These are phyloP conservation scores for Thomomys bottae DNA, from an alignment of 2,113 vertebrate genomes.

Conservation along the genomic window DNA sequence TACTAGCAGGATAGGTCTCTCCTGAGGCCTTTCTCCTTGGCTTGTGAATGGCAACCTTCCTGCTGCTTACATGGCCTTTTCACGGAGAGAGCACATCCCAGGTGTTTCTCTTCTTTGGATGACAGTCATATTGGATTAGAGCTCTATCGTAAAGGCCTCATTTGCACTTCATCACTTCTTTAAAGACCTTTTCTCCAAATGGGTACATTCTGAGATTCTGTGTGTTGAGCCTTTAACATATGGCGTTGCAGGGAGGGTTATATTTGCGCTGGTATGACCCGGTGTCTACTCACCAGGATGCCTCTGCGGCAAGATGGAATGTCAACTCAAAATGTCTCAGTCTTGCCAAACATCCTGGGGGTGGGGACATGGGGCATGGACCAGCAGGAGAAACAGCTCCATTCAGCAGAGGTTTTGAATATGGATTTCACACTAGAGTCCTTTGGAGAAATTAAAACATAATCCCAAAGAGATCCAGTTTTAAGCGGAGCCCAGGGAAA, in stretches of 20 bases:
- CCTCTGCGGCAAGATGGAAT: neutral
- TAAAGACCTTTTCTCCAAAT: neutral
- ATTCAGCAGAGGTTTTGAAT: neutral
- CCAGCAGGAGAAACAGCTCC: neutral
- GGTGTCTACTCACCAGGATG: neutral
- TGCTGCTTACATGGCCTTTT: neutral
- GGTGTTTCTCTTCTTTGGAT: neutral
- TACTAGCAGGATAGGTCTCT: neutral
- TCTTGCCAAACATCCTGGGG: neutral
- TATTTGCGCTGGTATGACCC: no score
- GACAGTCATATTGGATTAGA: neutral
- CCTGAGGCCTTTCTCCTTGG: neutral
- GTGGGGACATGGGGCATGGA: neutral
- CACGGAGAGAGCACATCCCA: neutral
- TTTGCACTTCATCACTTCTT: neutral
- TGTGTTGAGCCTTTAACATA: neutral
- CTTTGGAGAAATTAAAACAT: constrained; percentile 1
- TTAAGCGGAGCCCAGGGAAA: neutral
- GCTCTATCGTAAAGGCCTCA: neutral
- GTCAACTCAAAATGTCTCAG: neutral
- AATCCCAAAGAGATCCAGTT: neutral
- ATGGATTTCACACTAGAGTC: neutral
- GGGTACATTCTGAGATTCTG: neutral
- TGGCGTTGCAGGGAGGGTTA: neutral
- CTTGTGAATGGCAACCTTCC: neutral